Evolutionary conservation across 2,113 vertebrate species (phyloP), one percentile per base, ranked within the genome.

Genomic region (Vombatus ursinus): DNA sequence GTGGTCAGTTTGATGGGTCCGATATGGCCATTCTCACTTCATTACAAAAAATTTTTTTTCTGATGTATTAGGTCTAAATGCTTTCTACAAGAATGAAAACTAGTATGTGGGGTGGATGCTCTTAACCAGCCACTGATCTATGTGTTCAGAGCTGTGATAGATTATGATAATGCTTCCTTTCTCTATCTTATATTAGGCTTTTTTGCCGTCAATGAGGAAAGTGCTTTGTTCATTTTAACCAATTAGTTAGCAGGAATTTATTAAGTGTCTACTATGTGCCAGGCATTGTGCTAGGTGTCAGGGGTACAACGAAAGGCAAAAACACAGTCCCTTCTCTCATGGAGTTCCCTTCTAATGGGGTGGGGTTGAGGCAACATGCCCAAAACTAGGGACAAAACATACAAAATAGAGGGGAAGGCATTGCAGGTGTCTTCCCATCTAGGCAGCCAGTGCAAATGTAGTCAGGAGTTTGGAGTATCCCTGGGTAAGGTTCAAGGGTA

Each of bases 11-110:
- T 92, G 25, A 68, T 91, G 91, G 31, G 26, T 16, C 52, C 10
- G 92, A n/a, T 50, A 50, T 51, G 25, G 1, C 37, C 23, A 37
- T 91, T 93, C 54, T 91, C 57, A 6, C 95, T 96, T 92, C 14
- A n/a, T n/a, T 53, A 68, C 31, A 94, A 94, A 92, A 51, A 4
- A 90, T 52, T 89, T 47, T 52, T 89, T 47, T 91, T 95, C 94
- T 61, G 96, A 93, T 92, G 51, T 84, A 24, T 49, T n/a, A 94
- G 94, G 92, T 93, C 52, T 19, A 95, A 93, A 95, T 93, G 52
- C 95, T 52, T 92, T 97, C 91, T 93, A 48, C 0, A 91, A 44
- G 22, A 61, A 93, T 91, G 93, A 94, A 37, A 51, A 92, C 96
- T 91, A 14, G 23, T 50, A 11, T 4, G 48, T 4, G 3, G 61